Percentiles rank a stretch among this genome's conserved stretches.
Conservation (phyloP, 2,797 vertebrate genomes). For the Lateolabrax maculatus region DNA sequence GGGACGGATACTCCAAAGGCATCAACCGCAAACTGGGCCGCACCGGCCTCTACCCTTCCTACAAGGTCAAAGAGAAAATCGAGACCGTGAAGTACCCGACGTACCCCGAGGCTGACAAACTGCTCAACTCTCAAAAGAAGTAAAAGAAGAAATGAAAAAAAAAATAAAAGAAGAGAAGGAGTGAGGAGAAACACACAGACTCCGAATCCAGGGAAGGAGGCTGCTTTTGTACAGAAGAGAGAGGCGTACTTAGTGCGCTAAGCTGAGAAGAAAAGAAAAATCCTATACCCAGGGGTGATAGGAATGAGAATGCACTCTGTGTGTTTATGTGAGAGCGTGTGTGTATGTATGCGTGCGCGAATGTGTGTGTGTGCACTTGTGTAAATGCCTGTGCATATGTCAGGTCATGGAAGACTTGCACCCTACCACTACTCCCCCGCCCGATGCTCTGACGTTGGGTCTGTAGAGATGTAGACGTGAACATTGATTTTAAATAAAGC, state of each 20-base stretch:
- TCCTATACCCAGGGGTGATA: conserved; percentile 67
- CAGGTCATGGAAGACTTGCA: conserved; percentile 73
- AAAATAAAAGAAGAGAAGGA: conserved; percentile 44
- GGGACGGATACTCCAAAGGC: conserved; percentile 99
- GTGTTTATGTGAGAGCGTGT: conserved; percentile 36
- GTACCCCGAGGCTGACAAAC: conserved; percentile 96
- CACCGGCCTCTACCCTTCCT: conserved; percentile 97
- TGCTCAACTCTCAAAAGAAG: conserved; percentile 81
- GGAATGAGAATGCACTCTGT: conserved; percentile 73
- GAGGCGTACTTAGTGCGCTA: conserved; percentile 56
- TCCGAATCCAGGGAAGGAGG: conserved; percentile 75
- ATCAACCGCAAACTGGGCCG: conserved; percentile 96
- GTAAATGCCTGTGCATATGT: conserved; percentile 64
- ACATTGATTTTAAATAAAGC: conserved; percentile 78
- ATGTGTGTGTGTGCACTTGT: conserved; percentile 42
- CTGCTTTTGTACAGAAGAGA: conserved; percentile 79
- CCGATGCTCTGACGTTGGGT: conserved; percentile 47
- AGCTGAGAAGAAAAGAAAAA: conserved; percentile 67
- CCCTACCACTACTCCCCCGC: conserved; percentile 61
- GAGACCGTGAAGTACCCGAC: conserved; percentile 98
- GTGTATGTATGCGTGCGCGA: background rate
- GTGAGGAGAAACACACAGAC: conserved; percentile 64
- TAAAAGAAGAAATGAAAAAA: conserved; percentile 60
- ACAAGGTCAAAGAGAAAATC: conserved; percentile 98
- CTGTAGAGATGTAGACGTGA: conserved; percentile 78